phyloP scores from a whole-genome alignment of 2,888 invertebrate species.

The Rhabditoides inermis region DNA sequence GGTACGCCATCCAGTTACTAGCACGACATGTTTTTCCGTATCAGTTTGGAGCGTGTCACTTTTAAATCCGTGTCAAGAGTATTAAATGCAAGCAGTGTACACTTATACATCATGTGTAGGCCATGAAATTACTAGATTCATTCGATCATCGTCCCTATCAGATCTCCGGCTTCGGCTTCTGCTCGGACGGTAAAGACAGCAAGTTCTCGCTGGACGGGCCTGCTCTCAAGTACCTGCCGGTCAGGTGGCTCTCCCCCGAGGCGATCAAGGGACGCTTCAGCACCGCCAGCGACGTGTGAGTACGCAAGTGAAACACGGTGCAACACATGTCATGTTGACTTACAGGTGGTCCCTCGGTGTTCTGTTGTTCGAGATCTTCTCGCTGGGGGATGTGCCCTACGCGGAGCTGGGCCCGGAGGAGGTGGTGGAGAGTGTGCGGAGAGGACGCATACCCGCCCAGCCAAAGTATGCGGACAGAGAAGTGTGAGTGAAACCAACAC shows the following conservation, averaged over 20 bases:
- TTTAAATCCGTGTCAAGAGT: no score
- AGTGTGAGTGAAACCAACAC: constrained; percentile 14
- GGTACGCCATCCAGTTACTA: no score
- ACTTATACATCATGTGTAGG: no score
- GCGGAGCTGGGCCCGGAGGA: constrained; percentile 28
- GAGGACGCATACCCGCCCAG: constrained; percentile 21
- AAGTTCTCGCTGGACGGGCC: constrained; percentile 21
- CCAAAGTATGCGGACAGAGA: constrained; percentile 32
- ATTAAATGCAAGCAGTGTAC: no score
- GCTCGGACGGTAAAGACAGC: constrained; percentile 26
- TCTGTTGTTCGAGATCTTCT: constrained; percentile 30
- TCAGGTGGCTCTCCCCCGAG: constrained; percentile 37
- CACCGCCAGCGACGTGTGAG: constrained; percentile 19
- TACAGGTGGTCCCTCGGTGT: constrained; percentile 36
- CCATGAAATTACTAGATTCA: no score
- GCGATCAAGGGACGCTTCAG: constrained; percentile 31
- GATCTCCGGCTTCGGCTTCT: constrained; percentile 36
- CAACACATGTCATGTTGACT: background rate
- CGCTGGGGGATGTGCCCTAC: constrained; percentile 30
- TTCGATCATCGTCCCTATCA: no score
- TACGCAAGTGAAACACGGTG: background rate
- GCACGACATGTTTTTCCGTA: no score
- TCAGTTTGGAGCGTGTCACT: no score
- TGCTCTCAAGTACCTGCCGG: constrained; percentile 23
- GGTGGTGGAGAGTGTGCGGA: constrained; percentile 23